Conservation (phyloP, 2,113 vertebrate genomes). For the Chloebia gouldiae region DNA sequence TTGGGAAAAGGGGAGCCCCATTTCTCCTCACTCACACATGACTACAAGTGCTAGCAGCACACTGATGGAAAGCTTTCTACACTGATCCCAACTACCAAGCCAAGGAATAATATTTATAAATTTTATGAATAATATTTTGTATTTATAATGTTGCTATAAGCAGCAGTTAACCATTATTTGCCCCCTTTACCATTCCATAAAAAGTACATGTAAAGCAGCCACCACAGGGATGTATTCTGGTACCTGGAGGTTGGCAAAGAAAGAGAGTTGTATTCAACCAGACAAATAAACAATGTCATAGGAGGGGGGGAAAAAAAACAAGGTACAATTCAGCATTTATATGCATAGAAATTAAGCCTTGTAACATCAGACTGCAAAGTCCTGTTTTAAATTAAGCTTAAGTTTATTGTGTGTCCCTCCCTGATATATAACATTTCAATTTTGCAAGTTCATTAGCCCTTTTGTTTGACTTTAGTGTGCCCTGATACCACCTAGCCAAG, state of each 20-base stretch:
- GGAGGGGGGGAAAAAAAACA: too few species aligned
- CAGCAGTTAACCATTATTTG: slow-evolving; percentile 29
- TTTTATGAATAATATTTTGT: slow-evolving; percentile 40
- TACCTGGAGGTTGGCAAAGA: background rate
- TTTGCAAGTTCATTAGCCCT: background rate
- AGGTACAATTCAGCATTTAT: background rate
- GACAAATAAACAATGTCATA: background rate
- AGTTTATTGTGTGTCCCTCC: background rate
- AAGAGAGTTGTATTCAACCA: background rate
- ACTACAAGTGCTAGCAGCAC: background rate
- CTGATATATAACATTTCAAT: background rate
- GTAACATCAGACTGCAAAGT: background rate
- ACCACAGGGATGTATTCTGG: background rate
- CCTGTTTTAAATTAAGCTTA: slow-evolving; percentile 21
- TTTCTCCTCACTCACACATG: background rate
- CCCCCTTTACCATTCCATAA: slow-evolving; percentile 18
- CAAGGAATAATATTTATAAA: background rate
- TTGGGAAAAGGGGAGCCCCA: background rate
- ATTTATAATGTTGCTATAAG: slow-evolving; percentile 3
- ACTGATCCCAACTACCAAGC: background rate
- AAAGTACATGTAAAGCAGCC: background rate
- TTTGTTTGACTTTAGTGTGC: background rate
- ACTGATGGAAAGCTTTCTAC: background rate
- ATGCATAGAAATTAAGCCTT: background rate
- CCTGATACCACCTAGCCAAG: background rate